Conservation (phyloP, 1,140 invertebrate species). For the Brachionus asplanchnoidis region DNA sequence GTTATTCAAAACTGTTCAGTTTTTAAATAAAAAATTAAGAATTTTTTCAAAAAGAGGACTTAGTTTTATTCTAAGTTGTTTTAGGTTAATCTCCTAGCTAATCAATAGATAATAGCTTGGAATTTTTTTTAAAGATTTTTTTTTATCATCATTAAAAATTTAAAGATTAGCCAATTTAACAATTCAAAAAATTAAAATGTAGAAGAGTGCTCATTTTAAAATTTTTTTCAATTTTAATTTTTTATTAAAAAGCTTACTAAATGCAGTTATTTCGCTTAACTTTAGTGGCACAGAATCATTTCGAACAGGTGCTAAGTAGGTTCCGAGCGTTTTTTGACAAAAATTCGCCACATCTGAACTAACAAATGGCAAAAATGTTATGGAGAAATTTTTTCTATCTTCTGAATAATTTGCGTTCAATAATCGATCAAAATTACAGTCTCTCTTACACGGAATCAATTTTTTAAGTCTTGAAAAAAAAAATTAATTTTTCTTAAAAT, state of each 20-base stretch:
- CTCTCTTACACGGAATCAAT: neutral
- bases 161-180: no score
- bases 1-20: no score
- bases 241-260: neutral
- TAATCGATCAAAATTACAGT: slow-evolving; percentile 7
- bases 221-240: neutral
- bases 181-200: neutral
- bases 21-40: no score
- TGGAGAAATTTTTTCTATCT: neutral
- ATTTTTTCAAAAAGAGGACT: no score
- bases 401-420: neutral
- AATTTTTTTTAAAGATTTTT: no score
- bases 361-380: neutral
- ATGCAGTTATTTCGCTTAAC: neutral
- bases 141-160: no score
- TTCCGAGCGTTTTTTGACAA: neutral
- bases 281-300: neutral
- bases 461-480: neutral
- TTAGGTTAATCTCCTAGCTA: no score
- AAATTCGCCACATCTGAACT: neutral
- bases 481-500: neutral
- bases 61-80: no score
- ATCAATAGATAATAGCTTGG: no score
- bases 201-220: no score
- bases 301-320: neutral